Base-by-base conservation (phyloP, 2,113 vertebrate species). In the Ceyx melanurus region DNA sequence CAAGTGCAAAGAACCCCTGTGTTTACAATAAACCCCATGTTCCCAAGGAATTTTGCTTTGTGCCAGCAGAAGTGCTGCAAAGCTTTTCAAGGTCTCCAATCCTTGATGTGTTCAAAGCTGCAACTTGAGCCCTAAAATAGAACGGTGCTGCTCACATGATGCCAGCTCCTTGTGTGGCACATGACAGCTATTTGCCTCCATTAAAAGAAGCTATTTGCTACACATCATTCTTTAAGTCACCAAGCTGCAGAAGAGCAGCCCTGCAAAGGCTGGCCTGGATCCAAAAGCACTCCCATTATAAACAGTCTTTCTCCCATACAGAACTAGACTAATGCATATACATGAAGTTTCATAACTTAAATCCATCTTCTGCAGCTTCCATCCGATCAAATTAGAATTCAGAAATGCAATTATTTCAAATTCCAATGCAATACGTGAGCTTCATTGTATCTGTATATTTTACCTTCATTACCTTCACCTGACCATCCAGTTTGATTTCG, bases 191-290 rank as follows among this genome's bases (percentile, higher is more conserved):
- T 96, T 94, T 96, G 95, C 96, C 86, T 97, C 96, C 90, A 94
- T 97, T 97, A 96, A 96, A 82, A 43, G 15, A 53, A 94, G 88
- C 89, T 83, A 96, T 97, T 97, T 97, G 80, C 90, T 95, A 74
- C 89, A 82, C 78, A 23, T 91, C 94, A 85, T 76, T 94, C 92
- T 88, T 94, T 86, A 96, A 97, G 91, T 80, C 94, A 96, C 68
- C 81, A 94, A 90, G 91, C 96, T 96, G 89, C 89, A 90, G 80
- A 95, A 96, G 93, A 95, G 92, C 95, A 95, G 84, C 77, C 84
- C 91, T 91, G 78, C 89, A 95, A 94, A 75, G 68, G 7, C 64
- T 97, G 96, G 97, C 96, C 70, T 90, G 53, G 75, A 67, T 92
- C 94, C 97, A 97, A 95, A 92, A 97, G 74, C 80, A 51, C 43